These are phyloP conservation scores for Megaceryle alcyon DNA, from an alignment of 2,797 vertebrate species.

Conservation along the genomic window DNA sequence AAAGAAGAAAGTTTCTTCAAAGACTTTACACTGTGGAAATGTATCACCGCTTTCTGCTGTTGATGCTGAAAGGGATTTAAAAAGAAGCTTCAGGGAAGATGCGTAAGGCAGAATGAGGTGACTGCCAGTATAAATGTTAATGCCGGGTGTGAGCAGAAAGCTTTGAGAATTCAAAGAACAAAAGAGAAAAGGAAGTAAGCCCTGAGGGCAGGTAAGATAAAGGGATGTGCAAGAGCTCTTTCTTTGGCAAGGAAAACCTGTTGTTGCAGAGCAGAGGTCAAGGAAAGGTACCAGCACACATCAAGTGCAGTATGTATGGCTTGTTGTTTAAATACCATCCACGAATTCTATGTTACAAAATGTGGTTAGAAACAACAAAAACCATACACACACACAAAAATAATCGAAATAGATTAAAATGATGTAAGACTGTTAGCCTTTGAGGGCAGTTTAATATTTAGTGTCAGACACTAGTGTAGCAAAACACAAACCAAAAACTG, in stretches of 20 bases:
- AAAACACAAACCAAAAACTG: background rate
- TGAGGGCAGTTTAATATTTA: background rate
- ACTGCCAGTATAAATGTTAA: conserved; percentile 45
- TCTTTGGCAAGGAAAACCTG: background rate
- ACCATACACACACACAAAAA: background rate
- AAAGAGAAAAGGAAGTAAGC: background rate
- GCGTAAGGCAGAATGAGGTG: background rate
- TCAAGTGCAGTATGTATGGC: background rate
- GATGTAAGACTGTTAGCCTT: background rate
- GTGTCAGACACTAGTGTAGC: background rate
- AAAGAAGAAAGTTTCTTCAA: background rate
- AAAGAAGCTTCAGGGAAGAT: conserved; percentile 16
- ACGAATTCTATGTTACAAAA: background rate
- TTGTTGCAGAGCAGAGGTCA: background rate
- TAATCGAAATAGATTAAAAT: background rate
- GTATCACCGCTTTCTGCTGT: background rate
- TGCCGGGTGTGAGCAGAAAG: background rate
- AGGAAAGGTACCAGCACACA: background rate
- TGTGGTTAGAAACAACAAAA: background rate
- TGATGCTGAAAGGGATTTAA: conserved; percentile 17
- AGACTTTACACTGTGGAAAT: background rate
- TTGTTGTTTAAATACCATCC: background rate
- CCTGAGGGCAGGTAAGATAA: background rate
- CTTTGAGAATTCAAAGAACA: conserved; percentile 36
- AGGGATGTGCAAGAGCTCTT: background rate